Percentiles rank a stretch among this genome's conserved stretches.
These are phyloP conservation scores for Congeria kusceri DNA, from an alignment of 2,888 invertebrate genomes.

Conservation along the genomic window DNA sequence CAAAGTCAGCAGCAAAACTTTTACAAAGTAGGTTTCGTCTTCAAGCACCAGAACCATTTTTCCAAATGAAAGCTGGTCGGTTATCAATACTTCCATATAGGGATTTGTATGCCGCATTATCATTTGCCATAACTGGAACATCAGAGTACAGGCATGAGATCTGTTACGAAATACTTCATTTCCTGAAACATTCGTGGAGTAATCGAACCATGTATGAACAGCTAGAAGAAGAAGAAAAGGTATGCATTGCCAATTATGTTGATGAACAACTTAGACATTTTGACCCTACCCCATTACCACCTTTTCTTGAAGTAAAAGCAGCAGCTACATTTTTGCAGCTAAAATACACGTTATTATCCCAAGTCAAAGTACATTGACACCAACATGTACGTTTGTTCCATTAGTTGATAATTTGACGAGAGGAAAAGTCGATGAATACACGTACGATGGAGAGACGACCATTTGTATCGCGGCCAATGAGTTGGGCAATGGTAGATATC, in stretches of 20 bases:
- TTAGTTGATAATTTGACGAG: neutral
- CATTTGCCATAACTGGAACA: slow-evolving; percentile 3
- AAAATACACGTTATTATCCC: slow-evolving; percentile 2
- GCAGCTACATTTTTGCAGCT: slow-evolving; percentile 13
- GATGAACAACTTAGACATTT: slow-evolving; percentile 1
- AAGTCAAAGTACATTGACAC: neutral
- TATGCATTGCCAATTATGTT: too few relatives aligned
- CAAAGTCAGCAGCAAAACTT: neutral
- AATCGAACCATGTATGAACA: neutral
- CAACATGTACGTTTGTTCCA: slow-evolving; percentile 1
- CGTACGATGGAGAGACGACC: neutral
- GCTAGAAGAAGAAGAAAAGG: neutral
- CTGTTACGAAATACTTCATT: slow-evolving; percentile 1
- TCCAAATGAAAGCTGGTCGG: neutral
- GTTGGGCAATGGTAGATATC: neutral
- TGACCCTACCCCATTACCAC: neutral
- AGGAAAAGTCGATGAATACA: neutral
- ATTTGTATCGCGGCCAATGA: slow-evolving; percentile 3
- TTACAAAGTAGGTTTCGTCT: slow-evolving; percentile 1
- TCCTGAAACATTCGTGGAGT: neutral
- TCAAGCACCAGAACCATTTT: neutral
- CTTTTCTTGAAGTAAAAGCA: slow-evolving; percentile 10
- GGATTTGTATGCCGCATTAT: slow-evolving; percentile 10
- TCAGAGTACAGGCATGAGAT: neutral
- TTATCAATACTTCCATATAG: neutral